phyloP scores from a whole-genome alignment of 2,797 vertebrate genomes.

The Carapus acus region DNA sequence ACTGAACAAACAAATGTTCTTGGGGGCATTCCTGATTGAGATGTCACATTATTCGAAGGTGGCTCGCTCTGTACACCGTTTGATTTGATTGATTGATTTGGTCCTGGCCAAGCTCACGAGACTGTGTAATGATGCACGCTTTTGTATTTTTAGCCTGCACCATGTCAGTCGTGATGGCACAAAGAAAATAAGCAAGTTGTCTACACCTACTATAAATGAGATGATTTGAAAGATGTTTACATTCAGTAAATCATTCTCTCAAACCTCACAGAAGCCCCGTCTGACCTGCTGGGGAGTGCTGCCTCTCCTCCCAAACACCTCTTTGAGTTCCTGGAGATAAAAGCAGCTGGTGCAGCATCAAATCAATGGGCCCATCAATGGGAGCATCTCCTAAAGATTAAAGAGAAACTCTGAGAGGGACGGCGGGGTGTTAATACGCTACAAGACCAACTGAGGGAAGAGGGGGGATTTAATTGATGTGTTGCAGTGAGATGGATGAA shows the following conservation, averaged over 20 bases:
- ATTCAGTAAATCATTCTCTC: not conserved
- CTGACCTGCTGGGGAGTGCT: slow-evolving; percentile 29
- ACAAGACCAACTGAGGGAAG: slow-evolving; percentile 52
- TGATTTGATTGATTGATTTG: no score
- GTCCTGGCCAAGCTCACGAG: no score
- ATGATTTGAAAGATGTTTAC: not conserved
- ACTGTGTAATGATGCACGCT: no score
- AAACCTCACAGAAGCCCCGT: not conserved
- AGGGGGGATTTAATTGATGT: slow-evolving; percentile 70
- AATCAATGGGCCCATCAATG: slow-evolving; percentile 77
- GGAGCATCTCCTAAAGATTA: slow-evolving; percentile 77
- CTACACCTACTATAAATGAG: no score
- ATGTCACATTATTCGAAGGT: no score
- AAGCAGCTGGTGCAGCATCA: slow-evolving; percentile 72
- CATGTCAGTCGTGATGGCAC: no score
- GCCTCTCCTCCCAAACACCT: slow-evolving; percentile 37
- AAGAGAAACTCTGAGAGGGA: slow-evolving; percentile 65
- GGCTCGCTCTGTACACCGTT: no score
- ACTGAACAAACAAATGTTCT: no score
- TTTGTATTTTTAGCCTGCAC: not conserved
- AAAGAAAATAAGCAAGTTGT: no score
- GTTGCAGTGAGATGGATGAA: slow-evolving; percentile 49
- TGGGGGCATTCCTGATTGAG: no score
- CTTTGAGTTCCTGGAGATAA: slow-evolving; percentile 75
- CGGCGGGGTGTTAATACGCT: slow-evolving; percentile 56